These are phyloP conservation scores for Hemistola chrysoprasaria DNA, from an alignment of 2,888 invertebrate genomes.

Conservation along the genomic window DNA sequence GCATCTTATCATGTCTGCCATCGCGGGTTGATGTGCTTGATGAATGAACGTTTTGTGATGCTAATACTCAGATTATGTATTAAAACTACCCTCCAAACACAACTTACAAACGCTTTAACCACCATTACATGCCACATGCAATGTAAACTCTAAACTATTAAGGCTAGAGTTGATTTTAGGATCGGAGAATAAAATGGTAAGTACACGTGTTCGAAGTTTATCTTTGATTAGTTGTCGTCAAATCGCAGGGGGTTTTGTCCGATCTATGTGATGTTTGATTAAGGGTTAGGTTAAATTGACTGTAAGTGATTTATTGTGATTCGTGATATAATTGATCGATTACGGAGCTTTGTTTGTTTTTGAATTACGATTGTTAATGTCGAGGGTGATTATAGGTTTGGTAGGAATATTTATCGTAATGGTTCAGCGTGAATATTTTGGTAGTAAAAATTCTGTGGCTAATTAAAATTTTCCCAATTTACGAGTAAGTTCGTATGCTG, in stretches of 20 bases:
- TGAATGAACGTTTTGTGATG: constrained; percentile 80
- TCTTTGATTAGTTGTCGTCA: constrained; percentile 51
- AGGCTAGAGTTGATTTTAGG: constrained; percentile 9
- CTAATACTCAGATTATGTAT: constrained; percentile 37
- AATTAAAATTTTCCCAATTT: too few relatives aligned
- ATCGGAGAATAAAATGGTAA: constrained; percentile 40
- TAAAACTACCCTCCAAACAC: constrained; percentile 26
- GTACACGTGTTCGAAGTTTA: constrained; percentile 68
- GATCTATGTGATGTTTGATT: constrained; percentile 33
- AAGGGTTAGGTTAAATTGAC: constrained; percentile 64
- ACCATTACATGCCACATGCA: not conserved
- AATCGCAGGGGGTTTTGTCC: constrained; percentile 34
- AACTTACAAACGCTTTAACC: constrained; percentile 13
- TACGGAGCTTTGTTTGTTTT: constrained; percentile 25
- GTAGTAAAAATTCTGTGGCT: too few relatives aligned
- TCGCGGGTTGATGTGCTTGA: constrained; percentile 68
- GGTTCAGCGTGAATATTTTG: too few relatives aligned
- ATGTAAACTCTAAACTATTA: not conserved
- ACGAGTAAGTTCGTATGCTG: too few relatives aligned
- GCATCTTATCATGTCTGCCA: constrained; percentile 57
- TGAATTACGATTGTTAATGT: constrained; percentile 18
- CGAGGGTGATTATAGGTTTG: constrained; percentile 1
- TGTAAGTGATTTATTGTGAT: constrained; percentile 69
- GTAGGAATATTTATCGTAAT: constrained; percentile 2
- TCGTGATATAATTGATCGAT: constrained; percentile 42